Evolutionary conservation across 2,888 invertebrate species (phyloP), one percentile per base, ranked within the genome.

Genomic region (Empis livida): DNA sequence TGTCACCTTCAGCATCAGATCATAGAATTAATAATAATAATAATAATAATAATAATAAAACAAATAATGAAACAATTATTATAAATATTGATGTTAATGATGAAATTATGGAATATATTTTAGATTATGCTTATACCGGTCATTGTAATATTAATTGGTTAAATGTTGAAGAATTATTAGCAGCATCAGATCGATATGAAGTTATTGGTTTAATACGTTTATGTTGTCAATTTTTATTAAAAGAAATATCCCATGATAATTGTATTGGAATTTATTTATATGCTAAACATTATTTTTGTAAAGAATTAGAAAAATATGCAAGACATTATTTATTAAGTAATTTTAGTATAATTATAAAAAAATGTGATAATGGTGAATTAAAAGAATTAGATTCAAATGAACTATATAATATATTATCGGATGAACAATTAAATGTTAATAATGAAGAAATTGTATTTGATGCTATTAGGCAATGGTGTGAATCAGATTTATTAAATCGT

Each of bases 41-140:
- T 13, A 32, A 32, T 13, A 17, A 16, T 38, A 17, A 17, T 39
- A 17, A 39, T 39, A 46, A 49, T 43, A 49, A 50, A 47, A 45
- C 42, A 13, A 72, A 75, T 55, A 73, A 73, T 44, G 80, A 80
- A 59, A 75, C 73, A 54, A 76, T 71, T 2, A 74, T 78, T 62
- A 76, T 82, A 53, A 71, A 71, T 55, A 73, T 82, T 32, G 75
- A 74, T 55, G 75, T 78, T 35, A 73, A 78, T 2, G 73, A 75
- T 49, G 66, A 72, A 50, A 74, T 75, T 57, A 78, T 88, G 70
- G 71, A 71, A 47, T 68, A 76, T 38, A 77, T 88, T 49, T 73
- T 89, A 46, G 83, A 85, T 59, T 87, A 79, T 61, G 82, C 82
- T 0, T 87, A 88, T 60, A 82, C 83, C 5, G 82, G 83, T 38